Evolutionary conservation across 2,797 vertebrate species (phyloP).

Genomic region (Molossus alvarezi): DNA sequence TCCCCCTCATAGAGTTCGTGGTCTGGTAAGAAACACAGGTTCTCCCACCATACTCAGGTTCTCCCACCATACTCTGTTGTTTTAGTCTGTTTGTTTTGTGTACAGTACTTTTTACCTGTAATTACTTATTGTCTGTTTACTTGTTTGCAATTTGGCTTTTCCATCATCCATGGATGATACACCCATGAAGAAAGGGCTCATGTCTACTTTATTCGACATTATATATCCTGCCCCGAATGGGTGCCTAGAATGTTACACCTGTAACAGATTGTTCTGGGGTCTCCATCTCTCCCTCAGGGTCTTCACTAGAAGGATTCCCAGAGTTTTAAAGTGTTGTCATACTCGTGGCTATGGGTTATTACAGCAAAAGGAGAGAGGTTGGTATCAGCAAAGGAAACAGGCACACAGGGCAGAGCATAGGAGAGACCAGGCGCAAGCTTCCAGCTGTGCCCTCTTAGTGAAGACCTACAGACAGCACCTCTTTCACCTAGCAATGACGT

Average conservation of each 20-base stretch:
- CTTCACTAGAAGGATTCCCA: neutral
- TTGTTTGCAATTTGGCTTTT: neutral
- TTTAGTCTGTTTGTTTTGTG: neutral
- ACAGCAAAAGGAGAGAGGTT: neutral
- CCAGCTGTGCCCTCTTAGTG: neutral
- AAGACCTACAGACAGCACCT: neutral
- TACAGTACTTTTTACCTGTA: neutral
- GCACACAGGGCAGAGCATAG: neutral
- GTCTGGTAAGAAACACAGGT: neutral
- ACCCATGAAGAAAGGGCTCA: neutral
- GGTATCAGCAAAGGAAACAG: neutral
- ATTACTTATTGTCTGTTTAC: neutral
- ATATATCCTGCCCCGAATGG: neutral
- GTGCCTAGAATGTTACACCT: neutral
- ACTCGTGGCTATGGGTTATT: neutral
- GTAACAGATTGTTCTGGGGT: neutral
- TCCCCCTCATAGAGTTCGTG: neutral
- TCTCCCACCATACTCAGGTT: neutral
- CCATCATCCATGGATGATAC: neutral
- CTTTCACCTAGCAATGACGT: neutral
- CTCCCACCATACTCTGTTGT: neutral
- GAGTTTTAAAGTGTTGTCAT: neutral
- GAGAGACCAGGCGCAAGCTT: neutral
- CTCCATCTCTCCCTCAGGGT: neutral
- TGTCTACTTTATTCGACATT: neutral